Base-by-base conservation (phyloP, 1,140 invertebrate species). In the Reticulitermes speratus region DNA sequence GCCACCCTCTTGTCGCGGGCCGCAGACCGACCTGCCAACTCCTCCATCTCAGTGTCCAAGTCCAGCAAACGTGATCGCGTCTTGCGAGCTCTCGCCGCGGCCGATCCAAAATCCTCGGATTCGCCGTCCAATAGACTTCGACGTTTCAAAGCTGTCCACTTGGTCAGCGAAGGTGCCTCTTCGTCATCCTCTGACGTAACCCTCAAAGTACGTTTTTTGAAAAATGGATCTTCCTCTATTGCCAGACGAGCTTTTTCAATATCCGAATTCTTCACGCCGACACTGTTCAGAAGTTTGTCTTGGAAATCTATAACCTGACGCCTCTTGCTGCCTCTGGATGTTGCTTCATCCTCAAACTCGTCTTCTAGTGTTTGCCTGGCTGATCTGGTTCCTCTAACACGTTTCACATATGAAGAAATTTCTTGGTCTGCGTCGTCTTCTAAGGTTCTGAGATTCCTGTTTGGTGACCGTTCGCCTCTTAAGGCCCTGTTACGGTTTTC, bases 21-120 rank as follows among this genome's bases (percentile, higher is more conserved):
- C 0, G 91, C 93, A 87, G 91, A 92, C 87, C 92, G 91, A 87
- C 94, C 92, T 38, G 89, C 91, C 84, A 94, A 89, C 85, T 92
- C 93, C 25, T 92, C 90, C 91, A 94, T 93, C 89, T 94, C 94
- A 84, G 93, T 93, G 88, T 94, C 93, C 82, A 94, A 89, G 86
- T 94, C 94, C 16, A 90, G 90, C 38, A 94, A 89, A 75, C 93
- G 92, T 9, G 93, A 93, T 75, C 92, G 90, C 14, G 91, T 91
- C 65, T 90, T 89, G 25, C 88, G 89, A 0, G 92, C 92, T 9
- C 92, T 88, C 11, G 88, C 88, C 0, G 90, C 90, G 0, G 92
- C 92, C 0, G 90, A 90, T 0, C 92, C 92, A 0, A 83, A 30
- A 87, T 88, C 86, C 30, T 86, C 87, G 2, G 87, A 86, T 11